A percentile compares a stretch with the other conserved stretches of the same genome.
Evolutionary conservation across 2,797 vertebrate genomes (phyloP).

Genomic region (Danio aesculapii): DNA sequence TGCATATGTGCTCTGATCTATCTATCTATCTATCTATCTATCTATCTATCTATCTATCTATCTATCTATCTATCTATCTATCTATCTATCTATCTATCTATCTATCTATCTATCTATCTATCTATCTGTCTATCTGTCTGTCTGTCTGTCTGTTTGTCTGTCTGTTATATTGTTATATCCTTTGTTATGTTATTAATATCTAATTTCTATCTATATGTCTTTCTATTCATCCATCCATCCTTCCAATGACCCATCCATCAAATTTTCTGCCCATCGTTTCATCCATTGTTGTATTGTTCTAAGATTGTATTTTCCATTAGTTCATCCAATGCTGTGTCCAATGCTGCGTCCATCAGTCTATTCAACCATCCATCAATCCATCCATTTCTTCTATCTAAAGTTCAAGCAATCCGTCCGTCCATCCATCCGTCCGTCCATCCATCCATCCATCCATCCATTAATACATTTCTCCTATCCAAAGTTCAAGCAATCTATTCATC

Average conservation of each 20-base stretch:
- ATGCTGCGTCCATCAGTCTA: too few relatives aligned
- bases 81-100: background rate
- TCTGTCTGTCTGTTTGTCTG: background rate
- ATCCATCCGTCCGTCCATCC: background rate
- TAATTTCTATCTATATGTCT: too few relatives aligned
- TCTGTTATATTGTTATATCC: background rate
- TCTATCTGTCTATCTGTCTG: background rate
- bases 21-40: background rate
- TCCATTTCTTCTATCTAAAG: too few relatives aligned
- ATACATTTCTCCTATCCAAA: too few relatives aligned
- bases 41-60: background rate
- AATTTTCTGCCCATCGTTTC: too few relatives aligned
- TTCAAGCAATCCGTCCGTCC: too few relatives aligned
- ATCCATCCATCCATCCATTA: too few relatives aligned
- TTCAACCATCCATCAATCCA: background rate
- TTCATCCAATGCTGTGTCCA: too few relatives aligned
- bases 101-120: background rate
- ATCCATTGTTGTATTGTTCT: too few relatives aligned
- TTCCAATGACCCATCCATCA: rapidly evolving
- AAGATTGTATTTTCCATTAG: too few relatives aligned
- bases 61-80: background rate
- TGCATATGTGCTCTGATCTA: background rate
- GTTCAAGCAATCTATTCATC: too few relatives aligned
- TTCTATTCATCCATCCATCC: background rate
- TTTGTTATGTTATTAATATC: too few relatives aligned